Conservation (phyloP, 2,797 vertebrate species). For the Pipistrellus pygmaeus region DNA sequence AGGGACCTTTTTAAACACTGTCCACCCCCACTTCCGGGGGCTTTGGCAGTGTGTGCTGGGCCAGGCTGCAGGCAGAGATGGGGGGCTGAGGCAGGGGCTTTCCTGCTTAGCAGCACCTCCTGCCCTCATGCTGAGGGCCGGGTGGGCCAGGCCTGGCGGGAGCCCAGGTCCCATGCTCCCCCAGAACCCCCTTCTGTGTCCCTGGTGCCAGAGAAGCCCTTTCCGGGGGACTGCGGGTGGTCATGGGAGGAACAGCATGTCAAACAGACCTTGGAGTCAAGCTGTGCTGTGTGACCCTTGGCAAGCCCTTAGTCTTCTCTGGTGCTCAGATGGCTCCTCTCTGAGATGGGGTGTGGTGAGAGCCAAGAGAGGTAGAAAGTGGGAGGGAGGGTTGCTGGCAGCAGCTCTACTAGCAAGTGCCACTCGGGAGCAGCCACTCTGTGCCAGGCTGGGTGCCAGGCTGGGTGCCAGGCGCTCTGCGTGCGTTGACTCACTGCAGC, state of each 20-base stretch:
- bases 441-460: not conserved
- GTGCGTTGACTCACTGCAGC: not conserved
- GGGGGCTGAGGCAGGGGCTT: not conserved
- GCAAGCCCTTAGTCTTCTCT: not conserved
- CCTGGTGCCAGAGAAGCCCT: not conserved
- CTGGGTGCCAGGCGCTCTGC: not conserved
- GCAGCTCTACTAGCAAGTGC: not conserved
- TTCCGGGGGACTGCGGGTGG: not conserved
- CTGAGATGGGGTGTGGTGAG: not conserved
- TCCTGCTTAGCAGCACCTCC: not conserved
- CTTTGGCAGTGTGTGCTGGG: not conserved
- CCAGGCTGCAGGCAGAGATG: not conserved
- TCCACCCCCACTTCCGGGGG: not conserved
- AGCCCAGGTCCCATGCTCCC: not conserved
- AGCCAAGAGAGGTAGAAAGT: not conserved
- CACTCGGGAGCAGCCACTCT: not conserved
- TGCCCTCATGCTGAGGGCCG: not conserved
- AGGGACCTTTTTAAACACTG: constrained; percentile 9
- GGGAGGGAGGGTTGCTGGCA: not conserved
- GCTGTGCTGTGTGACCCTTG: not conserved
- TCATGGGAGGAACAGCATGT: not conserved
- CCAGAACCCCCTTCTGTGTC: not conserved
- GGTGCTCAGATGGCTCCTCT: not conserved
- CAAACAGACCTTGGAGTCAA: not conserved
- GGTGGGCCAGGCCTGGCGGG: not conserved